Evolutionary conservation across 2,113 vertebrate genomes (phyloP).

Genomic region (Mormoops blainvillei): DNA sequence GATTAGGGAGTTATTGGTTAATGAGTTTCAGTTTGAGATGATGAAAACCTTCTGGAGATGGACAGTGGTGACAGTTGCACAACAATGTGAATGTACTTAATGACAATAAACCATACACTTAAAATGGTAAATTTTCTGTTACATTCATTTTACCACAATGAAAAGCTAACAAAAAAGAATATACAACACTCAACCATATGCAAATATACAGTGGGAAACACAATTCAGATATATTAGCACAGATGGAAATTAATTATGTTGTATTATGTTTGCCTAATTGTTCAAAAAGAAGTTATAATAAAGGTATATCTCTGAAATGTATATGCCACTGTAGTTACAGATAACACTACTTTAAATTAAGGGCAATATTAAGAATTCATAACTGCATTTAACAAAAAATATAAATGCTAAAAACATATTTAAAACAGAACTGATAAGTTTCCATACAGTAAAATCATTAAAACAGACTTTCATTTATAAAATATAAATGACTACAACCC

Average conservation of each 20-base stretch:
- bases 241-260: background rate
- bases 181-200: background rate
- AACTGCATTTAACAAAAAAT: background rate
- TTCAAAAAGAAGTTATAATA: background rate
- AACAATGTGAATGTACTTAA: background rate
- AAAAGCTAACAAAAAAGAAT: background rate
- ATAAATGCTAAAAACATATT: background rate
- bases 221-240: background rate
- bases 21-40: background rate
- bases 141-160: background rate
- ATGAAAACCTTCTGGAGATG: background rate
- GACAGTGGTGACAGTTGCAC: background rate
- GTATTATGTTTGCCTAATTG: background rate
- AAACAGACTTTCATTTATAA: background rate
- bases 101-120: background rate
- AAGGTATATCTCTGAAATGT: background rate
- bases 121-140: background rate
- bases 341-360: background rate
- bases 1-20: background rate
- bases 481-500: background rate
- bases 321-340: background rate
- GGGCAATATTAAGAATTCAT: background rate
- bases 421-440: background rate
- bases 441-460: background rate
- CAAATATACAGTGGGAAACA: background rate